Conservation (phyloP, 1,140 invertebrate species). For the Bombus terrestris region DNA sequence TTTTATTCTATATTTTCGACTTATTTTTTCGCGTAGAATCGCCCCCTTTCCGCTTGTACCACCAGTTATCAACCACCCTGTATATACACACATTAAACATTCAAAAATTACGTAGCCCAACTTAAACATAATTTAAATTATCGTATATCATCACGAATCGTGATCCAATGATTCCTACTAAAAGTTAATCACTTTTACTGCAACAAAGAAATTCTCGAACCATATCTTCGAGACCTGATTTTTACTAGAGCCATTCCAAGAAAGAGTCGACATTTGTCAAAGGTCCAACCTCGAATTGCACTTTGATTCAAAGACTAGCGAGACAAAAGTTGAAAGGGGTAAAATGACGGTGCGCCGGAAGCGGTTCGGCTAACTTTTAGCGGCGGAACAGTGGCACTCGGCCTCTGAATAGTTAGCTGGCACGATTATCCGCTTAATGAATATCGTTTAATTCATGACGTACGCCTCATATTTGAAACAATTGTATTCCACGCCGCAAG, state of each 20-base stretch:
- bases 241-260: not conserved
- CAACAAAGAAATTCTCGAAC: not conserved
- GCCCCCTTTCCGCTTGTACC: no score
- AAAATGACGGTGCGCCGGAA: conserved; percentile 8
- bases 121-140: no score
- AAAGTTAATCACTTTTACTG: not conserved
- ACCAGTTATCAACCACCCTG: no score
- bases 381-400: not conserved
- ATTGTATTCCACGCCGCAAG: conserved; percentile 27
- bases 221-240: not conserved
- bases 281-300: not conserved
- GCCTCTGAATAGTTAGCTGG: conserved; percentile 37
- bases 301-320: not conserved
- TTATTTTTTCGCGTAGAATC: no score
- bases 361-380: conserved; percentile 41
- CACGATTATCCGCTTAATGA: conserved; percentile 37
- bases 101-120: no score
- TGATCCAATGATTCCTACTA: not conserved
- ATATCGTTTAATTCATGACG: conserved; percentile 46
- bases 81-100: no score
- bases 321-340: not conserved
- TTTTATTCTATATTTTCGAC: no score
- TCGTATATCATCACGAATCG: no score
- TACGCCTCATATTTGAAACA: not conserved
- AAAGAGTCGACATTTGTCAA: not conserved